A percentile compares a stretch with the other conserved stretches of the same genome.
Evolutionary conservation across 2,888 invertebrate genomes (phyloP).

Genomic region (Nomada fucata): DNA sequence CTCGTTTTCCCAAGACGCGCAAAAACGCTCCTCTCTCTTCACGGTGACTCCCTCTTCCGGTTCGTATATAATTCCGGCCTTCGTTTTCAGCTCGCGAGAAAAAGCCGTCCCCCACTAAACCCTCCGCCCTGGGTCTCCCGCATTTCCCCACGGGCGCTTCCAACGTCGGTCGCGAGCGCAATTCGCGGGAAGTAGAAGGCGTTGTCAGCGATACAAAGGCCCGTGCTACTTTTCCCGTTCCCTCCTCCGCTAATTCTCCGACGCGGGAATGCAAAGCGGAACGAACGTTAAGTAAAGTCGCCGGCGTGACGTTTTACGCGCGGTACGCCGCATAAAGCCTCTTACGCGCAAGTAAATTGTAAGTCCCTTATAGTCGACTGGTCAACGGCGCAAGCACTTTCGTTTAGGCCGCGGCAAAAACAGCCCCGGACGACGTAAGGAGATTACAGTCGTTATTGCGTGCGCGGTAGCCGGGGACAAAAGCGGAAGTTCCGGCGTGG

Average conservation of each 20-base stretch:
- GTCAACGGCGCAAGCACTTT: slow-evolving; percentile 76
- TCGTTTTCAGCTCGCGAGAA: slow-evolving; percentile 26
- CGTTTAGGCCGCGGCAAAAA: slow-evolving; percentile 71
- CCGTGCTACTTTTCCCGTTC: slow-evolving; percentile 36
- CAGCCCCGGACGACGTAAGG: slow-evolving; percentile 70
- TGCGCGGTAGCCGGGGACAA: slow-evolving; percentile 48
- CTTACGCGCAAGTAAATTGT: slow-evolving; percentile 77
- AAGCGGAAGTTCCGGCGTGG: slow-evolving; percentile 61
- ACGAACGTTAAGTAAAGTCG: slow-evolving; percentile 70
- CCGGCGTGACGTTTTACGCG: slow-evolving; percentile 72
- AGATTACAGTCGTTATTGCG: slow-evolving; percentile 77
- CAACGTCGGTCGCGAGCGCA: slow-evolving; percentile 24
- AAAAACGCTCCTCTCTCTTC: neutral
- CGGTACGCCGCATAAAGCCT: slow-evolving; percentile 72
- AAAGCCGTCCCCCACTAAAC: slow-evolving; percentile 9
- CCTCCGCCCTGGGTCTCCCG: neutral
- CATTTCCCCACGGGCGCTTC: neutral
- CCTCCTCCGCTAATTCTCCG: neutral
- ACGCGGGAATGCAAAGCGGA: slow-evolving; percentile 67
- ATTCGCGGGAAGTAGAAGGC: slow-evolving; percentile 51
- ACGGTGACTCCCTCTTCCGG: slow-evolving; percentile 13
- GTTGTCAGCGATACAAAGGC: slow-evolving; percentile 64
- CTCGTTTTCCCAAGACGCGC: slow-evolving; percentile 24
- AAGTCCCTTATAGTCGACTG: slow-evolving; percentile 75
- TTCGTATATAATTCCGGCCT: slow-evolving; percentile 32